phyloP scores from a whole-genome alignment of 2,797 vertebrate species.

The Sebastiscus albofasciatus region DNA sequence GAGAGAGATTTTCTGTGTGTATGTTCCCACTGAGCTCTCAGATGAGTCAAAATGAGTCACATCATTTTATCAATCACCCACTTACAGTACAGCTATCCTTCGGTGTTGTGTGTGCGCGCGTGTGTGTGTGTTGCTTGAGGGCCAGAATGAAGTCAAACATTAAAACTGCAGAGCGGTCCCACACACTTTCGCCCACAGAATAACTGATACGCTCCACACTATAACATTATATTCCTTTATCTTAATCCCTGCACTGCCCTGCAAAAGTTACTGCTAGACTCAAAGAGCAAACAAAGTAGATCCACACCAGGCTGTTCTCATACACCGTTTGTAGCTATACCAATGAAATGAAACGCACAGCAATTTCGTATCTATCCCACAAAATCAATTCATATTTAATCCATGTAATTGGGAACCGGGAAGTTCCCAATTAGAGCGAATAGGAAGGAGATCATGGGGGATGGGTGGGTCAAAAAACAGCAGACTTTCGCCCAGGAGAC shows the following conservation, averaged over 20 bases:
- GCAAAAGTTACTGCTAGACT: background rate
- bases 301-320: no score
- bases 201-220: conserved; percentile 3
- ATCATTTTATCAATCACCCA: conserved; percentile 73
- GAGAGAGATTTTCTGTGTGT: conserved; percentile 20
- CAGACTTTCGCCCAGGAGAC: no score
- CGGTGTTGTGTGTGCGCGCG: background rate
- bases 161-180: conserved; percentile 31
- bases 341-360: background rate
- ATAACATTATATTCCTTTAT: background rate
- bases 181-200: conserved; percentile 40
- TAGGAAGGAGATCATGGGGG: no score
- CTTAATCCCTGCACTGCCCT: background rate
- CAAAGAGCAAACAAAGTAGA: background rate
- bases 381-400: no score
- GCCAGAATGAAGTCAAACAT: conserved; percentile 40
- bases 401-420: no score
- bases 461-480: no score
- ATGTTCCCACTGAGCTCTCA: conserved; percentile 45
- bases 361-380: fast-evolving
- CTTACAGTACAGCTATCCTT: conserved; percentile 53
- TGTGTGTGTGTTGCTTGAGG: conserved; percentile 16
- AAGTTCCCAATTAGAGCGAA: no score
- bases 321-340: background rate
- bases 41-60: conserved; percentile 74